Conservation (phyloP, 2,888 invertebrate genomes). For the Drosophila recens region DNA sequence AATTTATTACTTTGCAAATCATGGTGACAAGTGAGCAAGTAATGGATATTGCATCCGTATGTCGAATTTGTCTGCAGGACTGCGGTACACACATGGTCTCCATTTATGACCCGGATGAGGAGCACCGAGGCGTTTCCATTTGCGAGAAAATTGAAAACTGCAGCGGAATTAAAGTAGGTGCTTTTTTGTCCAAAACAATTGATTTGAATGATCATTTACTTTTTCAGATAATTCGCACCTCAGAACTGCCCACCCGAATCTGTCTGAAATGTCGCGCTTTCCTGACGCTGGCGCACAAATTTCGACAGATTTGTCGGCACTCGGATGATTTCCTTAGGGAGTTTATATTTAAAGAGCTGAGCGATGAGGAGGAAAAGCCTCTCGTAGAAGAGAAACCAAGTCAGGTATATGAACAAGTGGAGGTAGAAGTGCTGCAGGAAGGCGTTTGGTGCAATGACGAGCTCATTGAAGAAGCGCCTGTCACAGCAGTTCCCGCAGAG, state of each 20-base stretch:
- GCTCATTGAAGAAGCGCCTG: constrained; percentile 40
- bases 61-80: constrained; percentile 81
- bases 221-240: constrained; percentile 67
- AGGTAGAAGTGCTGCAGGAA: constrained; percentile 62
- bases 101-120: constrained; percentile 72
- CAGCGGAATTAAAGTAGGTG: constrained; percentile 78
- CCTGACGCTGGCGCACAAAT: constrained; percentile 82
- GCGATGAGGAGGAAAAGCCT: constrained; percentile 24
- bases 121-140: constrained; percentile 47
- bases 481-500: constrained; percentile 12
- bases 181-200: background rate
- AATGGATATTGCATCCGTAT: constrained; percentile 68
- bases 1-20: background rate
- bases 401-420: constrained; percentile 54
- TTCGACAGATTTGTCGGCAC: constrained; percentile 83
- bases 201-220: background rate
- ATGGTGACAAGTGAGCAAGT: constrained; percentile 48
- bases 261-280: constrained; percentile 80
- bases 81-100: constrained; percentile 76
- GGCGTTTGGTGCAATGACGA: constrained; percentile 65
- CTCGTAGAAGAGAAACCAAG: background rate
- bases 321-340: constrained; percentile 82
- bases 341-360: constrained; percentile 62
- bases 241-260: constrained; percentile 81
- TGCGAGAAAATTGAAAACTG: constrained; percentile 81